Conservation (phyloP, 2,888 invertebrate genomes). For the Hydroisotoma schaefferi region DNA sequence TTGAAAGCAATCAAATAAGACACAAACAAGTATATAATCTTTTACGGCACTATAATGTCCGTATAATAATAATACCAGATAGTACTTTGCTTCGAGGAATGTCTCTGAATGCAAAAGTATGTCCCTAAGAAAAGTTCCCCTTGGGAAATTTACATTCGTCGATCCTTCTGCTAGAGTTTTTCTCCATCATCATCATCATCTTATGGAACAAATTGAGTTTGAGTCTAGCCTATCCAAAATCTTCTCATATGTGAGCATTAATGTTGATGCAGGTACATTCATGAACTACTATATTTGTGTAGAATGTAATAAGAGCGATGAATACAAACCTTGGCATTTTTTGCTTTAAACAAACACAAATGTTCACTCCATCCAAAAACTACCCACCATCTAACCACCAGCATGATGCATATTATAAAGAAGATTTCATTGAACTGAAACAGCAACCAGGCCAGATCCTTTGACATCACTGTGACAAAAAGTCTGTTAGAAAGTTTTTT, state of each 20-base stretch:
- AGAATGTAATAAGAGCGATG: too few species aligned
- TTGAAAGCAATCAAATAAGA: background rate
- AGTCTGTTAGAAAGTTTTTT: background rate
- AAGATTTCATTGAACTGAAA: background rate
- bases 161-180: constrained; percentile 5
- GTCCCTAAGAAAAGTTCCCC: constrained; percentile 6
- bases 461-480: background rate
- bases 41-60: background rate
- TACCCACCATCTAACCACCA: too few species aligned
- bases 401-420: background rate
- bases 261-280: background rate
- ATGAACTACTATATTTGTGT: too few species aligned
- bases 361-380: too few species aligned
- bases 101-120: background rate
- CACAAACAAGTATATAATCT: background rate
- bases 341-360: background rate
- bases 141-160: constrained; percentile 14
- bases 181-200: too few species aligned
- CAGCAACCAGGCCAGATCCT: background rate
- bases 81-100: background rate
- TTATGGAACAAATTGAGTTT: too few species aligned
- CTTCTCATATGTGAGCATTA: too few species aligned
- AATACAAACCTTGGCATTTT: too few species aligned
- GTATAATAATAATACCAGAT: background rate
- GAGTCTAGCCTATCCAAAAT: too few species aligned